Conservation (phyloP, 2,888 invertebrate genomes). For the Drosophila sordidapex region DNA sequence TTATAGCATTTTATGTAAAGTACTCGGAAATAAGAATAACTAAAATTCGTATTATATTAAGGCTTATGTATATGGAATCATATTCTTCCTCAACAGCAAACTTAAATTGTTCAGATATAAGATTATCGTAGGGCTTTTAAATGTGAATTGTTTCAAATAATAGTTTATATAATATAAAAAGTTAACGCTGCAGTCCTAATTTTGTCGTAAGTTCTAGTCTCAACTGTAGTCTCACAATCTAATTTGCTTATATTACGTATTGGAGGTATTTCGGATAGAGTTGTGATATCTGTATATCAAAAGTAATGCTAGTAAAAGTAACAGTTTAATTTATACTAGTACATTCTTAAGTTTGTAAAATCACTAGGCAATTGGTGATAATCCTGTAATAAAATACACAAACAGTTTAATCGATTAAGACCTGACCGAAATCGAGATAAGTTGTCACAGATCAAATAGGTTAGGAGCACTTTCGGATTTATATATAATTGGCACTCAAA, state of each 20-base stretch:
- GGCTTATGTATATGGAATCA: background rate
- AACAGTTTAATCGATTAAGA: background rate
- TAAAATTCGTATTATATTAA: background rate
- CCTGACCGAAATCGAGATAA: background rate
- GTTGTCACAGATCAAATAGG: background rate
- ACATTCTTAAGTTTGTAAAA: background rate
- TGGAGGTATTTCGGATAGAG: background rate
- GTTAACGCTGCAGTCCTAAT: background rate
- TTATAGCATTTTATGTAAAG: background rate
- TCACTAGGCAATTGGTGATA: background rate
- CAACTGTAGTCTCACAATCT: background rate
- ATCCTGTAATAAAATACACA: background rate
- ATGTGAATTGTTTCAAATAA: background rate
- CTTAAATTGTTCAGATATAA: background rate
- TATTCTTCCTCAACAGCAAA: background rate
- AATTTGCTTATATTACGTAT: background rate
- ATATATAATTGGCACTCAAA: background rate
- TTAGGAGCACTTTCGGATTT: background rate
- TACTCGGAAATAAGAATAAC: background rate
- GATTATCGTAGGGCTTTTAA: background rate
- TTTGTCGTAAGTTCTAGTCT: background rate
- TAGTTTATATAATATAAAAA: background rate
- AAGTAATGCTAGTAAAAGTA: background rate
- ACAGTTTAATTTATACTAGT: background rate
- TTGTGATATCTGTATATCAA: background rate